Evolutionary conservation across 92 coral and sea anemone genomes (phyloP).

Genomic region (Zoanthus gigantus): DNA sequence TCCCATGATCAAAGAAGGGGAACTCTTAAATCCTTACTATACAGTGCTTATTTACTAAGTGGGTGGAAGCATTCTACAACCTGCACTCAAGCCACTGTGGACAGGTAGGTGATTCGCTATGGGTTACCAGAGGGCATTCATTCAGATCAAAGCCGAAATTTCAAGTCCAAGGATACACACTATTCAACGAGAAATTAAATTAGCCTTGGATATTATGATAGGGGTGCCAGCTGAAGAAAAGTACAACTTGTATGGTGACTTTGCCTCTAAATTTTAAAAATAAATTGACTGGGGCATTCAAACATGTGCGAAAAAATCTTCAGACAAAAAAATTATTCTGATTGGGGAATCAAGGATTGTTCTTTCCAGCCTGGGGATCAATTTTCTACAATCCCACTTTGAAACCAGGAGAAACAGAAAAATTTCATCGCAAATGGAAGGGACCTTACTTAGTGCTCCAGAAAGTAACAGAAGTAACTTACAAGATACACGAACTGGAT

Average conservation of each 20-base stretch:
- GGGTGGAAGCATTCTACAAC: conserved; percentile 62
- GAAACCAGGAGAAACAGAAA: conserved; percentile 44
- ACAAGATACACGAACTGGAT: conserved; percentile 41
- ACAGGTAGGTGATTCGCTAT: background rate
- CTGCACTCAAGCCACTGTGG: conserved; percentile 32
- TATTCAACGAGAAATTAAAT: background rate
- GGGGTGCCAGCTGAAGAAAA: conserved; percentile 2
- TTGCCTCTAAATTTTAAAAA: background rate
- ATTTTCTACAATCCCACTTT: conserved; percentile 20
- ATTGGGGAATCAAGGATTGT: conserved; percentile 10
- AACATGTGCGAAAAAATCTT: conserved; percentile 7
- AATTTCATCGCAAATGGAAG: conserved; percentile 58
- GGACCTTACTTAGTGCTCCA: conserved; percentile 51
- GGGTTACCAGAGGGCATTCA: background rate
- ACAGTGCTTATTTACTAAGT: conserved; percentile 58
- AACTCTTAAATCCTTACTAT: conserved; percentile 52
- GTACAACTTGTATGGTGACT: background rate
- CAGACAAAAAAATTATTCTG: conserved; percentile 38
- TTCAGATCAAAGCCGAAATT: background rate
- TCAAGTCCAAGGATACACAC: background rate
- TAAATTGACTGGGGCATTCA: background rate
- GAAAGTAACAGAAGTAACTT: conserved; percentile 55
- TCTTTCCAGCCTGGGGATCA: conserved; percentile 50
- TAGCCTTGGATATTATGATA: conserved; percentile 9
- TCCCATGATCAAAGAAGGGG: conserved; percentile 54